Base-by-base conservation (phyloP, 2,888 invertebrate genomes). In the Mellilla xanthometata region DNA sequence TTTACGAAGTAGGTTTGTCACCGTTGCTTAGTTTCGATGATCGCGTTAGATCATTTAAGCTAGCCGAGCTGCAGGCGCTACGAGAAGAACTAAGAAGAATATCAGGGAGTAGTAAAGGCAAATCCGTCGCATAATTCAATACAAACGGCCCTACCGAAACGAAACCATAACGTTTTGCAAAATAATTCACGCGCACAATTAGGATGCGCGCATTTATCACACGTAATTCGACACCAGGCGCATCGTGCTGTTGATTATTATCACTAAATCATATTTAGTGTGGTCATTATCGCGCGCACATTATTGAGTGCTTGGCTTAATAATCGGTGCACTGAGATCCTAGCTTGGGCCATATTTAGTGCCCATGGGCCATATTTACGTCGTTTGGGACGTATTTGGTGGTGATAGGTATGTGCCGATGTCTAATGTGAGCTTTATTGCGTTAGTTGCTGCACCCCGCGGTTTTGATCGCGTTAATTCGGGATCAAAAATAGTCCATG, bases 241-340 rank as follows among this genome's bases (percentile, higher is more conserved):
- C 54, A 56, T 58, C 56, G 54, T 41, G 46, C 52, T 52, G 39
- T 42, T 54, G 60, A 62, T 56, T 60, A 62, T 60, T 54, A 62
- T 59, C 62, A 53, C 54, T 59, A 63, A 63, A 63, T 63, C 62
- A 63, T 58, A 58, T 63, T 63, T 63, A 61, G 58, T 58, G 52
- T 43, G 49, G 54, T 58, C 56, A 60, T 62, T 60, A 62, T 60
- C 61, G 52, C 43, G 34, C 28, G 38, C 43, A 44, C 43, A 54
- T 59, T 62, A 62, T 62, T 60, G 59, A 60, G 50, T 56, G 49
- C 56, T 39, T 41, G 33, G 58, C 49, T 58, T 56, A 58, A 58
- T 58, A 54, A 54, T 54, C 52, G 42, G 33, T 49, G 35, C 15
- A 38, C 44, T 39, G 58, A 58, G 56, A 52, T 41, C 54, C 56